phyloP scores from a whole-genome alignment of 2,888 invertebrate genomes.

The Synergus laeviventris region DNA sequence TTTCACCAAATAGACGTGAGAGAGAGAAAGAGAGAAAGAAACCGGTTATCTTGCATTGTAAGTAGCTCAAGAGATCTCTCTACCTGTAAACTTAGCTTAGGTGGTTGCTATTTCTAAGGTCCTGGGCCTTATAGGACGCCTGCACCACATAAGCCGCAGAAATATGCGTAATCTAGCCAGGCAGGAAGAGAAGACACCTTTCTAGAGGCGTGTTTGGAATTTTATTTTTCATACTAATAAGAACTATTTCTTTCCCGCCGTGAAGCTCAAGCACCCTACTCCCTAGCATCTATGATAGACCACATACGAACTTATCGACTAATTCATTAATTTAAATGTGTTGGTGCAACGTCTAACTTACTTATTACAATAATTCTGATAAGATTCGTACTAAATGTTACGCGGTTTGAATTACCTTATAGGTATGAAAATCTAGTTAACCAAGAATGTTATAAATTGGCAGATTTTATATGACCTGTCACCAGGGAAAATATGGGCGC shows the following conservation, averaged over 20 bases:
- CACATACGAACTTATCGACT: not conserved
- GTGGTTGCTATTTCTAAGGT: conserved; percentile 33
- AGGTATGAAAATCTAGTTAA: not conserved
- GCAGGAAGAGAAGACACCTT: conserved; percentile 37
- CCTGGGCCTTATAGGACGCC: conserved; percentile 23
- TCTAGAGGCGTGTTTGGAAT: conserved; percentile 39
- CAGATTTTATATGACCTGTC: not conserved
- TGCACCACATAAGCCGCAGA: conserved; percentile 39
- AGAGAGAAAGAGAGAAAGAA: not conserved
- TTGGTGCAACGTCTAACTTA: not conserved
- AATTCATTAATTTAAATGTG: conserved; percentile 11
- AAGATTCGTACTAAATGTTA: conserved; percentile 1
- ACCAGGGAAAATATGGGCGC: not conserved
- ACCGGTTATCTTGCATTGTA: conserved; percentile 39
- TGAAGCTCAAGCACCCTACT: not conserved
- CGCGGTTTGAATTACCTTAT: not conserved
- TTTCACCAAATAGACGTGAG: conserved; percentile 31
- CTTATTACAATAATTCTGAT: not conserved
- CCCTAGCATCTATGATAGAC: not conserved
- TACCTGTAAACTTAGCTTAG: conserved; percentile 29
- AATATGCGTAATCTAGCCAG: conserved; percentile 37
- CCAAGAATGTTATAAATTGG: conserved; percentile 19
- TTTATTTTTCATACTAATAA: conserved; percentile 30
- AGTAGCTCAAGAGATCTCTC: conserved; percentile 6
- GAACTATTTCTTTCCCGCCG: not conserved